A percentile compares a stretch with the other conserved stretches of the same genome.
Evolutionary conservation across 2,888 invertebrate genomes (phyloP).

Genomic region (Leptinotarsa haldemani): DNA sequence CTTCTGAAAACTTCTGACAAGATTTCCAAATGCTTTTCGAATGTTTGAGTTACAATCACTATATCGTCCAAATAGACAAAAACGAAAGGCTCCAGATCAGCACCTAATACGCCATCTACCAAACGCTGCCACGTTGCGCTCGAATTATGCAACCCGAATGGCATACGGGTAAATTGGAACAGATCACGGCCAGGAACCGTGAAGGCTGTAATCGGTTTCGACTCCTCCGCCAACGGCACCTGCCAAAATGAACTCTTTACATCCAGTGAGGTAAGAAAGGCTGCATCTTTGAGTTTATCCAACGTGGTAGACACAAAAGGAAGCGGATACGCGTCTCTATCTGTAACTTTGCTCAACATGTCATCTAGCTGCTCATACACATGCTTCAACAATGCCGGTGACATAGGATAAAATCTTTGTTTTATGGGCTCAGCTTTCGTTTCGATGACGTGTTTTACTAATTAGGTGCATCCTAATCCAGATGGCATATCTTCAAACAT

Average conservation of each 20-base stretch:
- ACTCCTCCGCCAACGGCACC: background rate
- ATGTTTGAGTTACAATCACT: constrained; percentile 34
- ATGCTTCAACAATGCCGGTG: constrained; percentile 20
- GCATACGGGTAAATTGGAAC: constrained; percentile 42
- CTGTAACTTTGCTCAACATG: constrained; percentile 48
- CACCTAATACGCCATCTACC: constrained; percentile 26
- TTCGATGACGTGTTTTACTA: constrained; percentile 29
- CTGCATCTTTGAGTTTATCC: constrained; percentile 40
- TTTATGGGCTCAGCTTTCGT: constrained; percentile 33
- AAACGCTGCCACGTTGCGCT: constrained; percentile 37
- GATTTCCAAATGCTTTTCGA: constrained; percentile 46
- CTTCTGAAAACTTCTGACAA: constrained; percentile 46
- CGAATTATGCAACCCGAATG: constrained; percentile 47
- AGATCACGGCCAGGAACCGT: constrained; percentile 24
- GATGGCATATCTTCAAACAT: constrained; percentile 24
- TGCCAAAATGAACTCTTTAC: constrained; percentile 7
- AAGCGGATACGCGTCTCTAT: constrained; percentile 42
- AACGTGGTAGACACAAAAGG: constrained; percentile 37
- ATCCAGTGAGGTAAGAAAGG: background rate
- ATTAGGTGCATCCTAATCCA: constrained; percentile 26
- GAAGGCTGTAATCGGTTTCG: background rate
- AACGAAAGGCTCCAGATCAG: constrained; percentile 2
- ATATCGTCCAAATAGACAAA: constrained; percentile 30
- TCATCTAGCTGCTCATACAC: constrained; percentile 40
- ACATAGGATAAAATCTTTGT: constrained; percentile 34